Evolutionary conservation across 2,888 invertebrate genomes (phyloP), one percentile per base, ranked within the genome.

Genomic region (Dorcus hopei): DNA sequence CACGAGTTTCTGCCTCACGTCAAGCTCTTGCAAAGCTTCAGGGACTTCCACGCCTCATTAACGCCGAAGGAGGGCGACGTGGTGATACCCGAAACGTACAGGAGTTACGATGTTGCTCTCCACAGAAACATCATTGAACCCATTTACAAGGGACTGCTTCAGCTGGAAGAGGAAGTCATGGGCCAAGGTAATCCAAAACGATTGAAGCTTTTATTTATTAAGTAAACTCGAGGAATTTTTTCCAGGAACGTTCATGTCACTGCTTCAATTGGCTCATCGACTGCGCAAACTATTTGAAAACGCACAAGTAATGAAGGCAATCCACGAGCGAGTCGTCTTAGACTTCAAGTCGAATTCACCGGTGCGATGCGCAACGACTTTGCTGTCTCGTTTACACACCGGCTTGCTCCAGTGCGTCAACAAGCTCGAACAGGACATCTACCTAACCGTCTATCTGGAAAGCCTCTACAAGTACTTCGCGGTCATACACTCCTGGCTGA

Each of bases 371-470:
- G 65, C 76, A 0, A 66, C 72, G 2, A 67, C 63, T 23, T 62
- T 77, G 9, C 60, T 78, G n/a, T 64, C 65, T 3, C 61, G 65
- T 9, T 65, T 78, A 14, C 72, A 73, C 48, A 59, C 67, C 39
- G 68, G 71, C 41, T 59, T 77, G 49, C 61, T 70, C n/a, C 64
- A 68, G 60, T 65, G 45, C 72, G 0, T 58, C 62, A 1, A 69
- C 66, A 52, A 75, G 73, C 62, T 52, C 69, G 55, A 75, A 74
- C 75, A 75, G 58, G 75, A 78, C 63, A 63, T 78, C 38, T 73
- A 70, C 57, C 54, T 77, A 38, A 68, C 73, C 0, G 52, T 79
- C 38, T 77, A 77, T 62, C 56, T 79, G 26, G 74, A 76, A 49
- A 72, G 70, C 63, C 62, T 76, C 9, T 72, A 69, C 59, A 71